These are phyloP conservation scores for Agriopis aurantiaria DNA, from an alignment of 2,888 invertebrate genomes.

Conservation along the genomic window DNA sequence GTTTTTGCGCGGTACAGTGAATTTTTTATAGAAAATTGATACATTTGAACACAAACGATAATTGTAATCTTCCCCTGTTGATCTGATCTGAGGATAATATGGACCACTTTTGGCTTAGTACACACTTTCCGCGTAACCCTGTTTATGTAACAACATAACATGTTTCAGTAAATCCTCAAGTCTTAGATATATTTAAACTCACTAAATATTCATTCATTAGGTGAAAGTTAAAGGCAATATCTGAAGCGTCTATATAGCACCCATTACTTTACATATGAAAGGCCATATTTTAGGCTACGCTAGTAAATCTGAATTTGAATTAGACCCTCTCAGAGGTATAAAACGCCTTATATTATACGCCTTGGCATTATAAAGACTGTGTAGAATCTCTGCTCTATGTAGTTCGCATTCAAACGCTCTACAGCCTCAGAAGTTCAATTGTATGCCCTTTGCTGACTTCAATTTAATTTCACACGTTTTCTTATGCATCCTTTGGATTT, in stretches of 20 bases:
- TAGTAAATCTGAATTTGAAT: slow-evolving; percentile 69
- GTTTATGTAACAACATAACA: neutral
- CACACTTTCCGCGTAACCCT: too few relatives aligned
- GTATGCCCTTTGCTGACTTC: slow-evolving; percentile 72
- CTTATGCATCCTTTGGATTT: slow-evolving; percentile 50
- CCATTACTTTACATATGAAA: slow-evolving; percentile 53
- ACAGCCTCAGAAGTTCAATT: slow-evolving; percentile 64
- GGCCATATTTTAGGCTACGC: slow-evolving; percentile 57
- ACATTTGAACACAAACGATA: too few relatives aligned
- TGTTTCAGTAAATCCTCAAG: slow-evolving; percentile 4
- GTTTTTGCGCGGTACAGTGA: too few relatives aligned
- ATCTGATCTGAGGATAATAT: too few relatives aligned
- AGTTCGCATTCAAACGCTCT: slow-evolving; percentile 62
- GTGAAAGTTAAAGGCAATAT: slow-evolving; percentile 22
- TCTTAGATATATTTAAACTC: slow-evolving; percentile 8
- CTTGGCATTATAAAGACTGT: slow-evolving; percentile 67
- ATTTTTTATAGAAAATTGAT: too few relatives aligned
- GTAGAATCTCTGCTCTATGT: slow-evolving; percentile 51
- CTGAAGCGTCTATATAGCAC: slow-evolving; percentile 27
- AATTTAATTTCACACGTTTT: slow-evolving; percentile 75
- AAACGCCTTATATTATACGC: slow-evolving; percentile 68
- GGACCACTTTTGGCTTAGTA: too few relatives aligned
- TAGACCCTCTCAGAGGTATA: slow-evolving; percentile 58
- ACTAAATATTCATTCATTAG: slow-evolving; percentile 20
- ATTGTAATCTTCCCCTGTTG: too few relatives aligned